phyloP scores from a whole-genome alignment of 2,888 invertebrate genomes.

The Monoplex corrugatus region DNA sequence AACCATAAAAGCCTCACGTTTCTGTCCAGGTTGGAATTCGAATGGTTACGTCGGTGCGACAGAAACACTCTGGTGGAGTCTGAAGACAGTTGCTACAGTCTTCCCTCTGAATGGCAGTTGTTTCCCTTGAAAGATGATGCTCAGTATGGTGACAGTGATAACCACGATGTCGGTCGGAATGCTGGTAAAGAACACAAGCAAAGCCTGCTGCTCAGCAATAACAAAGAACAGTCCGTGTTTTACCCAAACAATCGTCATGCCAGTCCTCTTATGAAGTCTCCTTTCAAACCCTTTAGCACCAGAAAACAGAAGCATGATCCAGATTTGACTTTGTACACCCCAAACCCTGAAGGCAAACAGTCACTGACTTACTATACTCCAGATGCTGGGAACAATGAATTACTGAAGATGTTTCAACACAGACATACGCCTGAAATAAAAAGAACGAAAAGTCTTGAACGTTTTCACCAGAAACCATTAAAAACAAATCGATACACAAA shows the following conservation, averaged over 20 bases:
- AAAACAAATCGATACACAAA: too few species aligned
- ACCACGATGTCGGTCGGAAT: neutral
- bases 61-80: neutral
- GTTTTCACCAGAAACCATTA: too few species aligned
- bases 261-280: slow-evolving; percentile 32
- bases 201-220: too few species aligned
- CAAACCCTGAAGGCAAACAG: neutral
- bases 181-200: too few species aligned
- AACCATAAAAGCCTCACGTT: too few species aligned
- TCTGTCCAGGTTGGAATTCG: slow-evolving; percentile 56
- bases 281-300: slow-evolving; percentile 42
- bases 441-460: too few species aligned
- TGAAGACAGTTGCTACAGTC: neutral
- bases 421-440: too few species aligned
- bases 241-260: too few species aligned
- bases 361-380: neutral
- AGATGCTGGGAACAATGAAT: neutral
- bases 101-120: neutral
- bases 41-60: slow-evolving; percentile 56
- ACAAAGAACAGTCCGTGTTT: too few species aligned
- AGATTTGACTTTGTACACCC: neutral
- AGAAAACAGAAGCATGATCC: neutral
- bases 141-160: neutral
- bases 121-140: neutral
- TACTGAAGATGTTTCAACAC: too few species aligned